Evolutionary conservation across 2,888 invertebrate genomes (phyloP).

Genomic region (Baronia brevicornis): DNA sequence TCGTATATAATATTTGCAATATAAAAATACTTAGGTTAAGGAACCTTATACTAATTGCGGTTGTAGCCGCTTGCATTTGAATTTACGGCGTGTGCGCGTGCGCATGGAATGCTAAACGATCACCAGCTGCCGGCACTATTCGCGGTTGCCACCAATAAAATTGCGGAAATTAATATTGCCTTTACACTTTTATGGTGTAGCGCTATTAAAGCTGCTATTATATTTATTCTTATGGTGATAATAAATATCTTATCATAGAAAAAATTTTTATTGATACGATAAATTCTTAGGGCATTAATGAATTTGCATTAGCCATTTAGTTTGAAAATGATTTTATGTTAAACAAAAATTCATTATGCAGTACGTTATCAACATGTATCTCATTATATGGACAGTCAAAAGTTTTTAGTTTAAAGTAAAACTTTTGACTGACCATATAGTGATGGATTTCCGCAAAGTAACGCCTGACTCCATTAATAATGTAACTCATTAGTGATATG

Average conservation of each 20-base stretch:
- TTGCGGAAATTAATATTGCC: slow-evolving; percentile 33
- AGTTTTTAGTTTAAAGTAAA: too few relatives aligned
- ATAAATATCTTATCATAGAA: not conserved
- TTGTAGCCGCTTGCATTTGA: slow-evolving; percentile 57
- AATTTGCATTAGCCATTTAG: too few relatives aligned
- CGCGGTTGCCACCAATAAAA: slow-evolving; percentile 31
- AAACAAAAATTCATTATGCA: too few relatives aligned
- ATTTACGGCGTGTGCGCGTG: slow-evolving; percentile 49
- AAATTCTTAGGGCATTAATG: too few relatives aligned
- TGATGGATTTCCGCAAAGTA: too few relatives aligned
- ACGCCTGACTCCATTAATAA: too few relatives aligned
- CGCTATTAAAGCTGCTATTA: slow-evolving; percentile 5
- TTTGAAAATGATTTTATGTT: too few relatives aligned
- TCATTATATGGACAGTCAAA: too few relatives aligned
- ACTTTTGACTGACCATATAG: too few relatives aligned
- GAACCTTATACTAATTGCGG: slow-evolving; percentile 60
- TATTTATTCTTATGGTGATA: not conserved
- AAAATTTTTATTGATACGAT: not conserved
- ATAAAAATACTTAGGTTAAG: slow-evolving; percentile 36
- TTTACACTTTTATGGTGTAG: slow-evolving; percentile 3
- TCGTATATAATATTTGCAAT: slow-evolving; percentile 24
- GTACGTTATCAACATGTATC: too few relatives aligned
- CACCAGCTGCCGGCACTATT: slow-evolving; percentile 46
- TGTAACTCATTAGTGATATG: too few relatives aligned
- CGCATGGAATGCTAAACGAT: slow-evolving; percentile 48